Conservation (phyloP, 2,113 vertebrate species). For the Erythrolamprus reginae region DNA sequence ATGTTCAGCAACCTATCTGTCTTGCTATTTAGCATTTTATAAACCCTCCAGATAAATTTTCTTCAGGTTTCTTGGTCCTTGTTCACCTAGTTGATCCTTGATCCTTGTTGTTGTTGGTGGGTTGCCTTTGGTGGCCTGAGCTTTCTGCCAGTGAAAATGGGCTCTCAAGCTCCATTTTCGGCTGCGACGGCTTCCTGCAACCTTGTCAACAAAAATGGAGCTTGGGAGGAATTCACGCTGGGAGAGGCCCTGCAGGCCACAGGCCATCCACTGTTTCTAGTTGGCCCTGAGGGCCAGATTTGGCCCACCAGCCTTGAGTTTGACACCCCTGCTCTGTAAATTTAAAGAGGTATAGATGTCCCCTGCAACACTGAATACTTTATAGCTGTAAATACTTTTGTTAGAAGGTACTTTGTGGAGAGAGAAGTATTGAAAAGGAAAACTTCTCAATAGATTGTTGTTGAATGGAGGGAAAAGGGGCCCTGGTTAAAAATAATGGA, state of each 20-base stretch:
- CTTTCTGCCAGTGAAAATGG: no score
- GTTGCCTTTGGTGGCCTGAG: no score
- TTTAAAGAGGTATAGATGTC: not conserved
- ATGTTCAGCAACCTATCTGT: not conserved
- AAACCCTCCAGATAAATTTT: not conserved
- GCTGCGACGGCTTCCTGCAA: no score
- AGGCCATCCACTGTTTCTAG: no score
- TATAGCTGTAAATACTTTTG: not conserved
- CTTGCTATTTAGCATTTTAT: not conserved
- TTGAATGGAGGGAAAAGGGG: not conserved
- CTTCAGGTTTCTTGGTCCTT: not conserved
- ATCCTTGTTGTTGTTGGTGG: no score
- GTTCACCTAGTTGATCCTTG: no score
- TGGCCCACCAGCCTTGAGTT: not conserved
- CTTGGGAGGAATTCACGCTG: no score
- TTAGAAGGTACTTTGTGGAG: not conserved
- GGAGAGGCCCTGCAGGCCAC: no score
- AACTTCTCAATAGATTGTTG: not conserved
- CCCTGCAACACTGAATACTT: not conserved
- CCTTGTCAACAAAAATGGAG: no score
- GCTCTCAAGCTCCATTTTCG: no score
- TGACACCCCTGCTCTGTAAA: not conserved
- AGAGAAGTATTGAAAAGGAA: not conserved
- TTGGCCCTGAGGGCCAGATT: no score
- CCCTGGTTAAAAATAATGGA: not conserved